Conservation (phyloP, 2,113 vertebrate species). For the Motacilla tschutschensis region DNA sequence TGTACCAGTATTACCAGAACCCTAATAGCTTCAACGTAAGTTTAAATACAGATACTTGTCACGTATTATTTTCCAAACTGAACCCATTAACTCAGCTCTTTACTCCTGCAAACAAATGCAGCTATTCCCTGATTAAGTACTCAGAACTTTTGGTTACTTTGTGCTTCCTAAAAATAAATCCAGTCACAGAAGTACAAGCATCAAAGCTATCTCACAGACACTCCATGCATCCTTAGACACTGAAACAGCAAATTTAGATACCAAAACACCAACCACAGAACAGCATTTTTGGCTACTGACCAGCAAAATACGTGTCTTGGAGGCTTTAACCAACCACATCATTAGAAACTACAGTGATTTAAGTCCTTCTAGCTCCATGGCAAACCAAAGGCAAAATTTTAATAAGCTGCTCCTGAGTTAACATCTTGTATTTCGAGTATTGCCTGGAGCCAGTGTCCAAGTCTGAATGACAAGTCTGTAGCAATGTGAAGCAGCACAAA, state of each 20-base stretch:
- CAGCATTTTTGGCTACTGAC: neutral
- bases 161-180: neutral
- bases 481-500: neutral
- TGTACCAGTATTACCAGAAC: neutral
- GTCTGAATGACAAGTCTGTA: neutral
- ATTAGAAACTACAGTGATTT: neutral
- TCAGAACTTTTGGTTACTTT: neutral
- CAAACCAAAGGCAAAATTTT: conserved; percentile 8
- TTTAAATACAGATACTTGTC: neutral
- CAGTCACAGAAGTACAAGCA: neutral
- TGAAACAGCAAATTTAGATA: neutral
- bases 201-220: neutral
- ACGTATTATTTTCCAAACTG: neutral
- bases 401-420: conserved; percentile 16
- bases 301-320: neutral
- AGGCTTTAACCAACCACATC: neutral
- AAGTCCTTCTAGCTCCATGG: neutral
- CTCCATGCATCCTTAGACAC: neutral
- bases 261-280: neutral
- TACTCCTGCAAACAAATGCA: neutral
- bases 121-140: neutral
- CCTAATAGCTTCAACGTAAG: neutral
- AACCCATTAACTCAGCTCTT: neutral
- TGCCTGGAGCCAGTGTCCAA: neutral
- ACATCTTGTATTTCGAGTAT: neutral